phyloP scores from a whole-genome alignment of 2,113 vertebrate species.

The Chrysemys picta region DNA sequence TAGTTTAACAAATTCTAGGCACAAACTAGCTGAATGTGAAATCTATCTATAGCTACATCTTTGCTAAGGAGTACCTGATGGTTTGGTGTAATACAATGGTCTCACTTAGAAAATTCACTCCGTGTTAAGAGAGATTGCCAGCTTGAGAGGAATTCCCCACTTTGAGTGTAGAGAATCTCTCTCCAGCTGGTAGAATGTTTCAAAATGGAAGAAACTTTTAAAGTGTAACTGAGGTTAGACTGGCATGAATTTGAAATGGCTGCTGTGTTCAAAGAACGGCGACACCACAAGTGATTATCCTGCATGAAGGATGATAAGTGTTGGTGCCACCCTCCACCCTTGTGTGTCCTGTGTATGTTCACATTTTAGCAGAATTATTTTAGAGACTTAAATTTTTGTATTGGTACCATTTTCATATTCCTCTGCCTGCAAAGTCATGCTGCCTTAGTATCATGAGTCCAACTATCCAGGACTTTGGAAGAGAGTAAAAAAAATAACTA shows the following conservation, averaged over 20 bases:
- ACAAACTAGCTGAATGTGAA: background rate
- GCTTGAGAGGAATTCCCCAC: background rate
- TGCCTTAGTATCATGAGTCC: background rate
- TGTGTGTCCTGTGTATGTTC: background rate
- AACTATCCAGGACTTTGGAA: background rate
- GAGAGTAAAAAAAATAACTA: background rate
- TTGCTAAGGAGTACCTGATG: background rate
- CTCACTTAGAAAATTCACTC: background rate
- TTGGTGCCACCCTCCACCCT: background rate
- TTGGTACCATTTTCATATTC: background rate
- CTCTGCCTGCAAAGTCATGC: background rate
- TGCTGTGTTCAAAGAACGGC: background rate
- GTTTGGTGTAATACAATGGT: background rate
- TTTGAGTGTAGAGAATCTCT: background rate
- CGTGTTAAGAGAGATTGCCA: background rate
- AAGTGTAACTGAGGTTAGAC: background rate
- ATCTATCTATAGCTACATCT: accelerated
- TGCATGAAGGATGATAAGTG: background rate
- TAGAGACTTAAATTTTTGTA: background rate
- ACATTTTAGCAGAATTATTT: background rate
- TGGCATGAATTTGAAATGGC: background rate
- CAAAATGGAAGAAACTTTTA: background rate
- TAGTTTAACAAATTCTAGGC: background rate
- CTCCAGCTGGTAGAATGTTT: background rate
- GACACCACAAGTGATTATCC: background rate